phyloP scores from a whole-genome alignment of 2,888 invertebrate genomes.

The Chloroclystis v-ata region DNA sequence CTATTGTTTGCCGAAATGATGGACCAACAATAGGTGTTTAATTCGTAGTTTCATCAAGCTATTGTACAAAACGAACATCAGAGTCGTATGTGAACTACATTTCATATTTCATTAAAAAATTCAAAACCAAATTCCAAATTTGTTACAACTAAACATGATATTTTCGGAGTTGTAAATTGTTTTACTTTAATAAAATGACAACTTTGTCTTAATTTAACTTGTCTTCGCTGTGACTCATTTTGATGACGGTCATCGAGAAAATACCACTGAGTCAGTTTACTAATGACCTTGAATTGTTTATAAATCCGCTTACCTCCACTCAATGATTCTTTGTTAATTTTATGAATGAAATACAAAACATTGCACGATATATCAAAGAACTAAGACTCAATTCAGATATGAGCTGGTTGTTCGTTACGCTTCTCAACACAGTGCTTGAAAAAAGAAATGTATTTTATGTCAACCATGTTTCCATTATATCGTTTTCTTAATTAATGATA shows the following conservation, averaged over 20 bases:
- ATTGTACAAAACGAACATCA: slow-evolving; percentile 15
- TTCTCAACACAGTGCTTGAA: no score
- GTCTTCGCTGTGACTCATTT: no score
- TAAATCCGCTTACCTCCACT: not conserved
- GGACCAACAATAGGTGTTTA: slow-evolving; percentile 46
- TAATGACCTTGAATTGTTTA: slow-evolving; percentile 10
- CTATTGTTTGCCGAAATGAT: slow-evolving; percentile 46
- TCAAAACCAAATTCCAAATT: not conserved
- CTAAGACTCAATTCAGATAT: no score
- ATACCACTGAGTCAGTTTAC: slow-evolving; percentile 12
- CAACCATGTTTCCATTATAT: no score
- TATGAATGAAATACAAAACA: not conserved
- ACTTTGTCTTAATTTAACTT: no score
- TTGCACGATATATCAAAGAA: not conserved
- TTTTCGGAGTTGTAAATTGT: no score
- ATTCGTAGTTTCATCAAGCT: slow-evolving; percentile 22
- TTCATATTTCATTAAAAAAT: slow-evolving; percentile 22
- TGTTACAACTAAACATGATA: no score
- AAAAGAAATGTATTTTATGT: no score
- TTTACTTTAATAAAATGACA: no score
- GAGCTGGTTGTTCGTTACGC: no score
- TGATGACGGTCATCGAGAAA: no score
- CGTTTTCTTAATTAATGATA: no score
- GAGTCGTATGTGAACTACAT: slow-evolving; percentile 51
- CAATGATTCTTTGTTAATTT: slow-evolving; percentile 6